Base-by-base conservation (phyloP, 2,797 vertebrate species). In the Apogon hyalosoma region DNA sequence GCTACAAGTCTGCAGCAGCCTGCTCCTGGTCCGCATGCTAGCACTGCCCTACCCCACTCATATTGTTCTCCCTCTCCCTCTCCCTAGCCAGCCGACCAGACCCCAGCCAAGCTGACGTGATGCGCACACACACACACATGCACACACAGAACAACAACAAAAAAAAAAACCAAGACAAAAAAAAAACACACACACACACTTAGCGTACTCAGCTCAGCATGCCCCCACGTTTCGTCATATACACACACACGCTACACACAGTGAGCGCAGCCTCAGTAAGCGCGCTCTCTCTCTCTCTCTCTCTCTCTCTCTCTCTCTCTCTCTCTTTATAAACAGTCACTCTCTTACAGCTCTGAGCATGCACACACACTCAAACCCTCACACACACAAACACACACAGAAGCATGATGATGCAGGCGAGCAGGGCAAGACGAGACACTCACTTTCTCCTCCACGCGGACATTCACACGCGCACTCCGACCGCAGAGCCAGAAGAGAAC, bases 1-100 rank as follows among this genome's bases (percentile, higher is more conserved):
- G 95, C 95, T 95, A 95, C 95, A 95, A 95, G 95, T 96, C 94
- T 96, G 94, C 81, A 96, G 95, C 91, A 97, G 95, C 94, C 96
- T 95, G 95, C 93, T 96, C 93, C 87, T 87, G 94, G 84, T 90
- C 88, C 88, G 86, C 92, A 92, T 92, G 90, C 91, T 91, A 93
- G 90, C 91, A 95, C 93, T 94, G 95, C 91, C 92, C 93, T 95
- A 94, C 92, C 89, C 82, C 83, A 36, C 91, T 89, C 90, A 90
- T 88, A 89, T 86, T 88, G 87, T 86, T 86, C 90, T 93, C 92
- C 91, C 86, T 89, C 92, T 93, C 91, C 90, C 85, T 83, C 79
- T 80, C 87, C 62, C 83, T 60, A 82, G 70, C 80, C 83, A 84
- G 77, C 71, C 83, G 80, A 80, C 84, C 75, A 89, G 85, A 88